Percentiles rank a stretch among this genome's conserved stretches.
Evolutionary conservation across 2,113 vertebrate species (phyloP).

Genomic region (Athene cunicularia): DNA sequence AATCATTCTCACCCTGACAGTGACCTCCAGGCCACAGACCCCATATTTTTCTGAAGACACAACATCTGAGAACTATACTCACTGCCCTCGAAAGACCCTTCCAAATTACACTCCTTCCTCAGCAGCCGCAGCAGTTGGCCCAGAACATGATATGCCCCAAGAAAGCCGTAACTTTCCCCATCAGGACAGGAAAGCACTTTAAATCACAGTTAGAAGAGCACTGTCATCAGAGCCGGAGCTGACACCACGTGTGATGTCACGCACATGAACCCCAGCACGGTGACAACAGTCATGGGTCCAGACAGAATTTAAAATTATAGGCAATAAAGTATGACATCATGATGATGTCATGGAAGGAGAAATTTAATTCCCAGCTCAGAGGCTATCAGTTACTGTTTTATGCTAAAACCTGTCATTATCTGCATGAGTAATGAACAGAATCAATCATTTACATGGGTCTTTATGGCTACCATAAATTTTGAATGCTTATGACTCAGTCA

Average conservation of each 20-base stretch:
- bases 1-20: neutral
- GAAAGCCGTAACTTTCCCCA: neutral
- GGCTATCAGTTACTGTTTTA: conserved; percentile 27
- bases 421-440: neutral
- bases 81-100: neutral
- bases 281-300: neutral
- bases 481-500: neutral
- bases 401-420: neutral
- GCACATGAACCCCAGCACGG: neutral
- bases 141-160: neutral
- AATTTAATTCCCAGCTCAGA: neutral
- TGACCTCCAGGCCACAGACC: neutral
- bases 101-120: neutral
- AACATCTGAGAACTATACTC: neutral
- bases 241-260: neutral
- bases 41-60: neutral
- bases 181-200: neutral
- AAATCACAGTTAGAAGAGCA: neutral
- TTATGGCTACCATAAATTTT: conserved; percentile 39
- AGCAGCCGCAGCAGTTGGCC: neutral
- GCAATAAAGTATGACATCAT: conserved; percentile 57
- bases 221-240: neutral
- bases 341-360: conserved; percentile 40
- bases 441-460: conserved; percentile 2
- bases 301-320: neutral